Base-by-base conservation (phyloP, 2,797 vertebrate species). In the Rhadinocentrus ornatus region DNA sequence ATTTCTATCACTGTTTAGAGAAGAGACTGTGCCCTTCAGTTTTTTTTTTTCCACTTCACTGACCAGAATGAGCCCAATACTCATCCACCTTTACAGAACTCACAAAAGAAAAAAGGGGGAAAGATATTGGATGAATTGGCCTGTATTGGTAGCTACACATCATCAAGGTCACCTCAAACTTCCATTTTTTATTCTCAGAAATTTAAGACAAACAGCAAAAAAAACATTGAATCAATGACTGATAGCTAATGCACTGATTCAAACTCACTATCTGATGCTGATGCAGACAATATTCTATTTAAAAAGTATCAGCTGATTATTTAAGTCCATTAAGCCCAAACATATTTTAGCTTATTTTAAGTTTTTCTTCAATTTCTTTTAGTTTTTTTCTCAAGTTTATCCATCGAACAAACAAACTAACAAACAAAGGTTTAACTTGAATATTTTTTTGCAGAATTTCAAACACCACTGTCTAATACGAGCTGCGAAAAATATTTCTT, bases 1-100 rank as follows among this genome's bases (percentile, higher is more conserved):
- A 63, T 13, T 60, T 66, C 32, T 22, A n/a, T 48, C 24, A 44
- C 39, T 58, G 48, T 69, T 77, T 50, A 35, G 18, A 66, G 26
- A 62, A 50, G 13, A 71, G 60, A 32, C 44, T 3, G 27, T 34
- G 39, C 15, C 24, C 56, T 59, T 55, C 64, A 69, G 34, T n/a
- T 18, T 57, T 46, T 69, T 58, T 56, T 35, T 56, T 39, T 24
- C 11, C 26, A 31, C 16, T 56, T 0, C 29, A 54, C 3, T 52
- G 39, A 53, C 11, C 10, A 60, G 11, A 15, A 60, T 39, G 3
- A 29, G 48, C 16, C 32, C 0, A 68, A 52, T 24, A 3, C 15
- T 2, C 13, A 52, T 59, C 8, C 13, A 58, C 44, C n/a, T 65
- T 29, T 39, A 31, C 10, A 65, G 16, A 11, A 13, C 24, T 34